A percentile compares a stretch with the other conserved stretches of the same genome.
These are phyloP conservation scores for Dasysyrphus albostriatus DNA, from an alignment of 2,888 invertebrate genomes.

Conservation along the genomic window DNA sequence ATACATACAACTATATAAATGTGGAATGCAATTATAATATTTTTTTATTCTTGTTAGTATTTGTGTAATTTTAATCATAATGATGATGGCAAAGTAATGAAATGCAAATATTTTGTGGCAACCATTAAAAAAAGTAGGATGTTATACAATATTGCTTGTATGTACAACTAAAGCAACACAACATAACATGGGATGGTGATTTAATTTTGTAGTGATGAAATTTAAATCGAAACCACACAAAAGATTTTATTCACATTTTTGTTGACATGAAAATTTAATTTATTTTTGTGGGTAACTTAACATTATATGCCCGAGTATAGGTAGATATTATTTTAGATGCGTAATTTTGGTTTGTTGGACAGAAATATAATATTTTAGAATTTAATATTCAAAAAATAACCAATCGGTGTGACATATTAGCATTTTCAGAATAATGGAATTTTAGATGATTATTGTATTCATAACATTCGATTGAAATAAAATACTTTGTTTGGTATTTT, in stretches of 20 bases:
- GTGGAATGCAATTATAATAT: conserved; percentile 66
- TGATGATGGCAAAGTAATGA: conserved; percentile 58
- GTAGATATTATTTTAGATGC: neutral
- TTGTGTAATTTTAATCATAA: conserved; percentile 69
- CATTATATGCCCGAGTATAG: neutral
- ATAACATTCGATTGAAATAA: too few relatives aligned
- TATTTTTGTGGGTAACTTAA: neutral
- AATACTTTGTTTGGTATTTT: too few relatives aligned
- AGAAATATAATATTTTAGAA: neutral
- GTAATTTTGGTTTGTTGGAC: neutral
- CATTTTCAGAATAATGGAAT: neutral
- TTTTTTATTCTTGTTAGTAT: conserved; percentile 61
- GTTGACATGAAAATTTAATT: neutral
- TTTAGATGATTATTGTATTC: neutral
- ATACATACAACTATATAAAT: conserved; percentile 12
- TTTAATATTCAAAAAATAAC: neutral
- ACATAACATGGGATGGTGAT: neutral
- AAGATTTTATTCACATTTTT: conserved; percentile 27
- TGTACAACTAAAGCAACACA: too few relatives aligned
- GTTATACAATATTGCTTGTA: conserved; percentile 5
- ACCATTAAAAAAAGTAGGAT: conserved; percentile 23
- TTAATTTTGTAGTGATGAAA: conserved; percentile 11
- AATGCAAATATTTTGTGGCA: conserved; percentile 66
- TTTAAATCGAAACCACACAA: conserved; percentile 39
- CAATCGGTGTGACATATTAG: neutral